phyloP scores from a whole-genome alignment of 2,797 vertebrate species.

The Champsocephalus gunnari region DNA sequence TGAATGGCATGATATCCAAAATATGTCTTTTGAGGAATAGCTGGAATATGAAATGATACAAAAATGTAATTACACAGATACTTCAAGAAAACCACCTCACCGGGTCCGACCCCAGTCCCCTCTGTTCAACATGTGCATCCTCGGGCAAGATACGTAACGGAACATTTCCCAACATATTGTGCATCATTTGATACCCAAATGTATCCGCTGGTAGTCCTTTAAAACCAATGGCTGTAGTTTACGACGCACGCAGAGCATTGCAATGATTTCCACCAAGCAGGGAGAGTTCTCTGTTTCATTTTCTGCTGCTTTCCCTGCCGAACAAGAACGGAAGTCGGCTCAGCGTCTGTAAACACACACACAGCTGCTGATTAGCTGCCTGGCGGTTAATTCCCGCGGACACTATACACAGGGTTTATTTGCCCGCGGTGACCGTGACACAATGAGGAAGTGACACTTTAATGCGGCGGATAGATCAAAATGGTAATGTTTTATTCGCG shows the following conservation, averaged over 20 bases:
- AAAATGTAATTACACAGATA: too few relatives aligned
- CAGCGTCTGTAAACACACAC: conserved; percentile 19
- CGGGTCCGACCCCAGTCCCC: too few relatives aligned
- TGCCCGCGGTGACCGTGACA: conserved; percentile 45
- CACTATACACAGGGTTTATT: conserved; percentile 12
- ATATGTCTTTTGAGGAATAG: too few relatives aligned
- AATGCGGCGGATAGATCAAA: conserved; percentile 74
- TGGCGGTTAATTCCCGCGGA: conserved; percentile 51
- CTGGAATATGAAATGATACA: too few relatives aligned
- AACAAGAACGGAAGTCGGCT: background rate
- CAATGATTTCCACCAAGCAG: conserved; percentile 24
- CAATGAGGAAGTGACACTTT: conserved; percentile 72
- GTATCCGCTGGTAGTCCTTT: background rate
- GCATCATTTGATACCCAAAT: background rate
- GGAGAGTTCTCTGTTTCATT: conserved; percentile 11
- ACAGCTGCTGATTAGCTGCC: conserved; percentile 52
- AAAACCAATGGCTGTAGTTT: background rate
- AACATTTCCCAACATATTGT: background rate
- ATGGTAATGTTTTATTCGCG: conserved; percentile 77
- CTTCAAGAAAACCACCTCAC: too few relatives aligned
- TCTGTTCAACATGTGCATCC: too few relatives aligned
- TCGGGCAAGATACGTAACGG: too few relatives aligned
- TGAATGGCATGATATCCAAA: too few relatives aligned
- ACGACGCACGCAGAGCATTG: background rate
- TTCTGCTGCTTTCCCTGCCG: conserved; percentile 14